Conservation (phyloP, 2,113 vertebrate genomes). For the Takifugu bimaculatus region DNA sequence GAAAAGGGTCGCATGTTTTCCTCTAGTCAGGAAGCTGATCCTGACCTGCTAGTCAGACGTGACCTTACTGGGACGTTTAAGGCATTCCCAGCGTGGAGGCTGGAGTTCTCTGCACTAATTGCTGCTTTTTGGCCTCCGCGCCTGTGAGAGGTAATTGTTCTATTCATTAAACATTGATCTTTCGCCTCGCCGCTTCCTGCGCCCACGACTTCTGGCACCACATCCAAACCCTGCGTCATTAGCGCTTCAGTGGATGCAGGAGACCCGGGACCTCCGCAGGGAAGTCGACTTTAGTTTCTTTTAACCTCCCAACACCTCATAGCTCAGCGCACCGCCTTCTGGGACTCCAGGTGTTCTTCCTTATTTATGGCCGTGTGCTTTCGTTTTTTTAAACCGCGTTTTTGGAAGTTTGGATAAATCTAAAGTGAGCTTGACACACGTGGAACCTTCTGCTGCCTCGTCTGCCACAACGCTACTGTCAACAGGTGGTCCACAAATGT, state of each 20-base stretch:
- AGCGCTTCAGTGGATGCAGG: constrained; percentile 3
- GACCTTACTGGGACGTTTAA: constrained; percentile 41
- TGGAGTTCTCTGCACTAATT: constrained; percentile 53
- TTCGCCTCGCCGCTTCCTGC: constrained; percentile 18
- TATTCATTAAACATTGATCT: constrained; percentile 45
- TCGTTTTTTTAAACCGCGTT: too few relatives aligned
- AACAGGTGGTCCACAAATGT: too few relatives aligned
- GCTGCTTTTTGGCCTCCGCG: constrained; percentile 47
- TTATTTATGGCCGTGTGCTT: too few relatives aligned
- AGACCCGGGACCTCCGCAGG: too few relatives aligned
- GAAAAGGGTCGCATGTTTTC: neutral
- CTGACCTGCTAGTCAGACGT: constrained; percentile 26
- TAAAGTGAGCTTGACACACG: too few relatives aligned
- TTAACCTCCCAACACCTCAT: too few relatives aligned
- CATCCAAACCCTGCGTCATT: constrained; percentile 14
- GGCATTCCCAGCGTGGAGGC: constrained; percentile 30
- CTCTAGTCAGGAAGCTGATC: neutral
- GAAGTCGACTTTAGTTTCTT: too few relatives aligned
- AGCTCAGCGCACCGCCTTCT: too few relatives aligned
- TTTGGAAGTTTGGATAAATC: too few relatives aligned
- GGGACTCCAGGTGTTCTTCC: too few relatives aligned
- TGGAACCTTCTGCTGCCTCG: too few relatives aligned
- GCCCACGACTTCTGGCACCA: constrained; percentile 1
- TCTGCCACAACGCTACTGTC: too few relatives aligned
- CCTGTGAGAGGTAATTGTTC: constrained; percentile 49